These are phyloP conservation scores for Meles meles DNA, from an alignment of 2,113 vertebrate genomes.

Conservation along the genomic window DNA sequence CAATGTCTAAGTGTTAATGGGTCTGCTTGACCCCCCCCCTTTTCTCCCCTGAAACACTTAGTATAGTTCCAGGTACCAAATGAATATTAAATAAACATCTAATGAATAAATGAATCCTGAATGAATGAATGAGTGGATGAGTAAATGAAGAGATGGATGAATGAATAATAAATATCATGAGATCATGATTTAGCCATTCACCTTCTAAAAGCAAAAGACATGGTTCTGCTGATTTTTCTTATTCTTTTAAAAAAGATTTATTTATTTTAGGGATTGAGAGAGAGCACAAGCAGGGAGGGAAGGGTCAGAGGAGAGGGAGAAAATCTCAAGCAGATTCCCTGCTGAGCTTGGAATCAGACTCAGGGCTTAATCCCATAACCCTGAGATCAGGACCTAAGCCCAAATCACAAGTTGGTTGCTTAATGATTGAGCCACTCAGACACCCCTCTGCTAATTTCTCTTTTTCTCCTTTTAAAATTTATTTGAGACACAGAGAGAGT, in stretches of 20 bases:
- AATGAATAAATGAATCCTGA: background rate
- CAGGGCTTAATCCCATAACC: background rate
- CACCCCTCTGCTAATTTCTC: background rate
- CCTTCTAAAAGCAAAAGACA: background rate
- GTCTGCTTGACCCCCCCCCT: background rate
- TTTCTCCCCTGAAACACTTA: background rate
- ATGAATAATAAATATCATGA: background rate
- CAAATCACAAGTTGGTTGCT: background rate
- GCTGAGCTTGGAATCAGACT: background rate
- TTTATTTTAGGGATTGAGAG: background rate
- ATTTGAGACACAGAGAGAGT: background rate
- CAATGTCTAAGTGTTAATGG: background rate
- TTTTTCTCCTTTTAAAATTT: background rate
- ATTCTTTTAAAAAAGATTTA: background rate
- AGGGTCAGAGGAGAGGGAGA: background rate
- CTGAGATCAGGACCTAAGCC: background rate
- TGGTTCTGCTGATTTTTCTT: background rate
- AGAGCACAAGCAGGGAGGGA: background rate
- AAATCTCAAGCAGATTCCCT: background rate
- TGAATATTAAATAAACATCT: background rate
- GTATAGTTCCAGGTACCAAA: background rate
- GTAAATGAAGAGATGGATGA: background rate
- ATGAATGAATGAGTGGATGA: background rate
- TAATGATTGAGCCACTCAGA: background rate
- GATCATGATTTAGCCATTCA: background rate